Base-by-base conservation (phyloP, 2,888 invertebrate species). In the Masnerella sp. region DNA sequence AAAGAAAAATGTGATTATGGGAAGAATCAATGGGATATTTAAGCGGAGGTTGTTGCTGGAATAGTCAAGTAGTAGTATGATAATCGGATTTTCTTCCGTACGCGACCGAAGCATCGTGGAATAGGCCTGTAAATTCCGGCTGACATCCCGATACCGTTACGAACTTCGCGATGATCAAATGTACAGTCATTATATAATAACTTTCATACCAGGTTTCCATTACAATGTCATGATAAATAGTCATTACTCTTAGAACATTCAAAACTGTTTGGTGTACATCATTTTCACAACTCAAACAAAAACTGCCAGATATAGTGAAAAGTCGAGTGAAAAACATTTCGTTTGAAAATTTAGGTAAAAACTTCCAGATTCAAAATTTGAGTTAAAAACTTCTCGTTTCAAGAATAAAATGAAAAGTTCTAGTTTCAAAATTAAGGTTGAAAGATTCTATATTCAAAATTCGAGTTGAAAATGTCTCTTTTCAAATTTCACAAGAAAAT, bases 71-170 rank as follows among this genome's bases (percentile, higher is more conserved):
- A 56, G 49, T 70, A 45, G 47, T 59, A 52, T 54, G 52, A 49
- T 72, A 72, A 72, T 72, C 65, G 64, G 15, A 38, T 67, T 64
- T 67, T 67, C 72, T 67, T 67, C 20, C 61, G 32, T 54, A 47
- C 40, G 54, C 62, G 62, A 70, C 51, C 43, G 34, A 22, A 62
- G 56, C 49, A 52, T 42, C 47, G 64, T 12, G 59, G 25, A 58
- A 67, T 72, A 56, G 61, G 61, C 17, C 38, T 54, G 61, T 67
- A 54, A 67, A 72, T 67, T 72, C 54, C 36, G 54, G 3, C 65
- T 59, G 59, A 65, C 71, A 32, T 40, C 12, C 20, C 40, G 25
- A 61, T 72, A 72, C 72, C 72, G 72, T 72, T 72, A 72, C 28
- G 7, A 18, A 47, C 22, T 59, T 52, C 59, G 52, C 71, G 65